A percentile compares a stretch with the other conserved stretches of the same genome.
Evolutionary conservation across 2,888 invertebrate genomes (phyloP).

Genomic region (Sphaerophoria taeniata): DNA sequence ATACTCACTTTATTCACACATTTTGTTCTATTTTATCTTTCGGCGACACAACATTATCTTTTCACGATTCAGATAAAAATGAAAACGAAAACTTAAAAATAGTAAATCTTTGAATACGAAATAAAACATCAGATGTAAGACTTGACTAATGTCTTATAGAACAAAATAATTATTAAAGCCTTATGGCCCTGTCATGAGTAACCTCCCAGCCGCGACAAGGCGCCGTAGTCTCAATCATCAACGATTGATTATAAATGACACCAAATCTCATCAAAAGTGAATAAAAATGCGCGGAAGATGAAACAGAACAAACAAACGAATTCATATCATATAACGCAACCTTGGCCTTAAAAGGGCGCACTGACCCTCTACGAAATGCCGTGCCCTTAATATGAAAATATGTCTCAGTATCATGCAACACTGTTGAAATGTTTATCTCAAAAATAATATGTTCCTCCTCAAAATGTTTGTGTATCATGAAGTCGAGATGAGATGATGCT

Average conservation of each 20-base stretch:
- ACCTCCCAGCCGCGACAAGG: no score
- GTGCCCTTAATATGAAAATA: not conserved
- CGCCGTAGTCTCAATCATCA: no score
- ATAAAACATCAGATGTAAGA: no score
- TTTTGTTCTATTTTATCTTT: no score
- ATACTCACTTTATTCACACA: not conserved
- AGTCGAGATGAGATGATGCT: not conserved
- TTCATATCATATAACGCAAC: not conserved
- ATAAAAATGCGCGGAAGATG: not conserved
- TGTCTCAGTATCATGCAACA: not conserved
- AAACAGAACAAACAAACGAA: not conserved
- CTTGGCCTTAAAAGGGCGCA: conserved; percentile 61
- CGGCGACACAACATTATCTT: no score
- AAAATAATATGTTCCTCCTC: conserved; percentile 7
- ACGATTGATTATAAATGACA: not conserved
- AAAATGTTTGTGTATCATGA: not conserved
- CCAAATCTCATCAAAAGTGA: not conserved
- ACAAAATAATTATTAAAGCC: no score
- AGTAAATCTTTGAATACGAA: no score
- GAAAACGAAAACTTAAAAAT: no score
- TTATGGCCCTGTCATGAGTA: no score
- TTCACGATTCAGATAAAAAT: no score
- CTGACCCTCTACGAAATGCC: not conserved
- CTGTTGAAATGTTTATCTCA: not conserved
- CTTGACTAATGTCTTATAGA: no score